Conservation (phyloP, 1,140 invertebrate species). For the Ganaspis sp. region DNA sequence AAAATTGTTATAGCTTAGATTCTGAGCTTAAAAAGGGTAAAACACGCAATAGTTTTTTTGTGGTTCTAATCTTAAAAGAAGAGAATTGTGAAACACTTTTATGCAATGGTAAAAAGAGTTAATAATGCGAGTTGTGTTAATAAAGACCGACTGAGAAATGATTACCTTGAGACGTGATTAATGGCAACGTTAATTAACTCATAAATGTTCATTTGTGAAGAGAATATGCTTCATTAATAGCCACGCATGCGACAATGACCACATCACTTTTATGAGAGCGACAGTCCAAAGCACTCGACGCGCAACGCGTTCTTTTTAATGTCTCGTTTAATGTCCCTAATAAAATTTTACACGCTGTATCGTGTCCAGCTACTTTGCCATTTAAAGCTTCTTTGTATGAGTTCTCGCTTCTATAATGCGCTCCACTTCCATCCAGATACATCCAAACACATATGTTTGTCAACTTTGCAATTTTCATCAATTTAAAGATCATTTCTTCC, state of each 20-base stretch:
- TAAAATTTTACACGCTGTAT: slow-evolving; percentile 41
- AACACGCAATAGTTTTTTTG: no score
- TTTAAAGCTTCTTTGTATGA: slow-evolving; percentile 32
- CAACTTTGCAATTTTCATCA: slow-evolving; percentile 50
- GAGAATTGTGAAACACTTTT: background rate
- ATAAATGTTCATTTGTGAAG: slow-evolving; percentile 36
- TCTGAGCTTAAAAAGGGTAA: no score
- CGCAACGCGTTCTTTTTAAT: slow-evolving; percentile 43
- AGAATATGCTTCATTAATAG: slow-evolving; percentile 23
- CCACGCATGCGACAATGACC: slow-evolving; percentile 26
- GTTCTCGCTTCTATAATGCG: slow-evolving; percentile 15
- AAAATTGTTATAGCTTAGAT: no score
- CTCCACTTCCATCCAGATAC: slow-evolving; percentile 32
- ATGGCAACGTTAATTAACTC: slow-evolving; percentile 58
- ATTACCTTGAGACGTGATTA: slow-evolving; percentile 51
- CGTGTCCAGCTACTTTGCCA: slow-evolving; percentile 41
- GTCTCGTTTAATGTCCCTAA: slow-evolving; percentile 33
- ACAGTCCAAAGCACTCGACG: slow-evolving; percentile 3
- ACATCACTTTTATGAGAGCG: slow-evolving; percentile 39
- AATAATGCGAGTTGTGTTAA: background rate
- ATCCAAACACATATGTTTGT: slow-evolving; percentile 37
- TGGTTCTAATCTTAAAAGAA: no score
- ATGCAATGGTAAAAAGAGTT: background rate
- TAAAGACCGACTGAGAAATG: slow-evolving; percentile 39
- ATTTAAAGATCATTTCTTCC: no score